Base-by-base conservation (phyloP, 2,797 vertebrate species). In the Helostoma temminkii region DNA sequence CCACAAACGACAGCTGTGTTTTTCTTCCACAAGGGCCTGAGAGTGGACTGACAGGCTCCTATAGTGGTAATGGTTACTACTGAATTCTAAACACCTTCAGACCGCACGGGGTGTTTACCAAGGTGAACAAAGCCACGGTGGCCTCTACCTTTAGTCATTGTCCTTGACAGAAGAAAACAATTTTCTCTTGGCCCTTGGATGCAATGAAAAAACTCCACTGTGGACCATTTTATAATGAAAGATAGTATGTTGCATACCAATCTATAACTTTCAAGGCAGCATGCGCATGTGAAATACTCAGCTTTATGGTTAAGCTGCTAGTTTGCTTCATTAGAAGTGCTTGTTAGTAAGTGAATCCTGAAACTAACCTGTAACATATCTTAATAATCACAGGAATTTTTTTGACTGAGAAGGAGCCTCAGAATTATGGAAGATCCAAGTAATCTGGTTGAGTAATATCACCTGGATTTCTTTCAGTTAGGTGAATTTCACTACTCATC, bases 11-110 rank as follows among this genome's bases (percentile, higher is more conserved):
- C 77, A 72, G 71, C 77, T 60, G 6, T 67, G 50, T 24, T 55
- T 69, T 16, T 65, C 68, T 16, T 65, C 50, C 6, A 11, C 36
- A 24, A 74, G 45, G 73, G 74, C 19, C 62, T 32, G 16, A 66
- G 82, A 74, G 60, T 53, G 66, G 71, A 78, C 66, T 54, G 85
- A 81, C 70, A 72, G 66, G 65, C 62, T 42, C 64, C 25, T 45
- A 55, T 67, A 58, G 82, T 76, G 43, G 61, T 56, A 82, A 87
- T 82, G 79, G 80, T 87, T 71, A 84, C 24, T 10, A 26, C 22
- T 50, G 49, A 77, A 78, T 86, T 71, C 47, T 66, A 72, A 84
- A 78, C 54, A 66, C 41, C 16, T 43, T 62, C n/a, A 42, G 62
- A 71, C 32, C 11, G 1, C 45, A 28, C 8, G 5, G 2, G 1